Base-by-base conservation (phyloP, 2,797 vertebrate genomes). In the Acanthis flammea region DNA sequence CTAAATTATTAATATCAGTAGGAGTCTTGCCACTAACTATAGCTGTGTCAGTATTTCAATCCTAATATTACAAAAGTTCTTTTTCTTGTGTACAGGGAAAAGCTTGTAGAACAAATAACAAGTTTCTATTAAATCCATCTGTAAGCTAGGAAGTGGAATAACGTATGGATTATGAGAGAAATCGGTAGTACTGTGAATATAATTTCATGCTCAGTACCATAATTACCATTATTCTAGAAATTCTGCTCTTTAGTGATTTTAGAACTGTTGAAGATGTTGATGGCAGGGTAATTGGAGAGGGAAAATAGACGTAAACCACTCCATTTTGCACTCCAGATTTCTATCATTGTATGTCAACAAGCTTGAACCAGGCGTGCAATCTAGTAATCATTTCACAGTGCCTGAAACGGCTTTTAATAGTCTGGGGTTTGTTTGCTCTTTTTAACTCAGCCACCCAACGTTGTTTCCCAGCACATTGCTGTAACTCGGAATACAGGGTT, bases 331-430 rank as follows among this genome's bases (percentile, higher is more conserved):
- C 51, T 96, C 58, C 45, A 92, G 95, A 86, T 94, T 96, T 84
- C 88, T 84, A 23, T 86, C 87, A 7, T 77, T 91, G 24, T 57
- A 42, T 47, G 60, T 81, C 92, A 94, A 76, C 84, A 90, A 33
- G 73, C 92, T 92, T 50, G 92, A 93, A 84, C 70, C 66, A 94
- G 82, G 57, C 55, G 0, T 92, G 89, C 90, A 86, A 86, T 96
- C 94, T 61, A 94, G 87, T 57, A 90, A 92, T 92, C 63, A 35
- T 76, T 92, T 94, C 91, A 66, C 73, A 86, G 92, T 37, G 79
- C 90, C 30, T 76, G 82, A 86, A 94, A 88, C 61, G 31, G 62
- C 76, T 90, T 91, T 89, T 94, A 86, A 91, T 91, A 79, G 92
- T 7, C 62, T 45, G 86, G 65, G 9, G 41, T 71, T 67, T 96